Conservation (phyloP, 2,888 invertebrate species). For the Syritta pipiens region DNA sequence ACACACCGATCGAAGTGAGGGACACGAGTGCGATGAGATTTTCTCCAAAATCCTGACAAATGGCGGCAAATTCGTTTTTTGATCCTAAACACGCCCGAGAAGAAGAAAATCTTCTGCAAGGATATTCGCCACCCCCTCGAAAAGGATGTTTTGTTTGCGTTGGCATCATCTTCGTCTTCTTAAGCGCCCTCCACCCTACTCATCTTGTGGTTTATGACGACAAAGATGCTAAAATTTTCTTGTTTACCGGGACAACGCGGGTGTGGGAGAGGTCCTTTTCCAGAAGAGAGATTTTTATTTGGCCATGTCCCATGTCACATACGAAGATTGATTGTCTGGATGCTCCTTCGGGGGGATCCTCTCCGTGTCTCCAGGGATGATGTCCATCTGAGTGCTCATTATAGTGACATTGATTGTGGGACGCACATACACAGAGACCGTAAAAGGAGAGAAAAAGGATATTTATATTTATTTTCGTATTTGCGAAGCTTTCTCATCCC, state of each 20-base stretch:
- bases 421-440: constrained; percentile 31
- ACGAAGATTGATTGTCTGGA: constrained; percentile 65
- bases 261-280: neutral
- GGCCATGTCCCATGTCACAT: constrained; percentile 68
- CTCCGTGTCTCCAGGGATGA: constrained; percentile 51
- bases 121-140: constrained; percentile 7
- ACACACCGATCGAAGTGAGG: constrained; percentile 46
- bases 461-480: constrained; percentile 49
- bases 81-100: constrained; percentile 39
- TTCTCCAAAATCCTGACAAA: constrained; percentile 62
- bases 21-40: constrained; percentile 18
- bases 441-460: neutral
- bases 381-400: constrained; percentile 68
- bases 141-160: constrained; percentile 62
- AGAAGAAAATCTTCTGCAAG: constrained; percentile 35
- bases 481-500: constrained; percentile 47
- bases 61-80: constrained; percentile 50
- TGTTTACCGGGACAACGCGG: constrained; percentile 43
- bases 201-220: constrained; percentile 63
- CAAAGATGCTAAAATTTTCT: constrained; percentile 60
- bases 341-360: neutral
- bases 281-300: constrained; percentile 47
- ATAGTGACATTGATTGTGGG: constrained; percentile 67
- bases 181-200: constrained; percentile 8
- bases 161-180: constrained; percentile 62